Conservation (phyloP, 1,140 invertebrate genomes). For the Drosophila busckii region DNA sequence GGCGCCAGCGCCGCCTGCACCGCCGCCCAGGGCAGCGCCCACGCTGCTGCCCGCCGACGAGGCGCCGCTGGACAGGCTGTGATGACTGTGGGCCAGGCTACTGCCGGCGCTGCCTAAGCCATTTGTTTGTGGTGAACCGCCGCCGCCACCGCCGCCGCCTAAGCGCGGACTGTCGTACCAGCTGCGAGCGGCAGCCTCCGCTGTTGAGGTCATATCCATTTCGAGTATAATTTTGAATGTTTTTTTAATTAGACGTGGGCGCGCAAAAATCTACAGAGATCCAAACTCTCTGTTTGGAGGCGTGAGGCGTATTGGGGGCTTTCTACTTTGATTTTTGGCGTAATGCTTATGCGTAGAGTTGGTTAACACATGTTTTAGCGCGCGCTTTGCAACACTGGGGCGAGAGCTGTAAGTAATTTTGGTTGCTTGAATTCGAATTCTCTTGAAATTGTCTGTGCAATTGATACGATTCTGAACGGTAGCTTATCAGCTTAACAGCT, state of each 20-base stretch:
- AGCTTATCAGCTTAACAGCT: conserved; percentile 53
- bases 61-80: conserved; percentile 69
- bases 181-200: conserved; percentile 79
- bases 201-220: conserved; percentile 79
- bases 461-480: conserved; percentile 62
- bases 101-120: conserved; percentile 64
- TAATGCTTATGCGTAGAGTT: too few relatives aligned
- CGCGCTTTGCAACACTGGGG: conserved; percentile 32
- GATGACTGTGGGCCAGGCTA: conserved; percentile 69
- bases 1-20: conserved; percentile 42
- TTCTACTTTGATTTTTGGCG: too few relatives aligned
- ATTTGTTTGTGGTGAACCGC: conserved; percentile 71
- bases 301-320: too few relatives aligned
- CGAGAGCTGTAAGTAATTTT: conserved; percentile 39
- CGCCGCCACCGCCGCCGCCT: conserved; percentile 59
- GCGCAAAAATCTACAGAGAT: conserved; percentile 39
- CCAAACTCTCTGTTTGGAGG: conserved; percentile 11
- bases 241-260: conserved; percentile 53
- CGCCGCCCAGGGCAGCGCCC: conserved; percentile 54
- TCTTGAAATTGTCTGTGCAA: conserved; percentile 26
- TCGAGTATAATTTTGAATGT: conserved; percentile 79
- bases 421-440: conserved; percentile 33
- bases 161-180: conserved; percentile 78
- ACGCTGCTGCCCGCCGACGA: conserved; percentile 62
- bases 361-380: conserved; percentile 40